Evolutionary conservation across 1,140 invertebrate species (phyloP).

Genomic region (Adelges cooleyi): DNA sequence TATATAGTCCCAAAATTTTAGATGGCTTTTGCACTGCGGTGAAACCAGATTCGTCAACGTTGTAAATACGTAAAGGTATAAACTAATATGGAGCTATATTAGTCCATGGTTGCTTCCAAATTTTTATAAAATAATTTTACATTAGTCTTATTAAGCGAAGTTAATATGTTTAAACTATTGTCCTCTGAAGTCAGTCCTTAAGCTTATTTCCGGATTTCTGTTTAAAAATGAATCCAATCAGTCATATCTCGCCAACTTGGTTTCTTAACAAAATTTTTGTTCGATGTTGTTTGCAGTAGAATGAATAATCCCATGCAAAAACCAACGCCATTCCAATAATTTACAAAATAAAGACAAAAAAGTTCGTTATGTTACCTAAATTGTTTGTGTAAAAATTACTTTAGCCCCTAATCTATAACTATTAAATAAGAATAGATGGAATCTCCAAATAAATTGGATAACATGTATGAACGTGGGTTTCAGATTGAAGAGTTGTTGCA

Average conservation of each 20-base stretch:
- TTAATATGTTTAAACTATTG: background rate
- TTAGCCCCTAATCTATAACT: too few relatives aligned
- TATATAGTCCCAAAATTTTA: background rate
- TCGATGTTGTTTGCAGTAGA: background rate
- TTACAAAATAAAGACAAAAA: too few relatives aligned
- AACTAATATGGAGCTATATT: background rate
- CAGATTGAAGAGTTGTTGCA: conserved; percentile 39
- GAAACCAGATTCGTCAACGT: conserved; percentile 39
- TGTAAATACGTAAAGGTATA: conserved; percentile 33
- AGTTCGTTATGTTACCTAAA: too few relatives aligned
- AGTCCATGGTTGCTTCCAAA: background rate
- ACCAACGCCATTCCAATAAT: too few relatives aligned
- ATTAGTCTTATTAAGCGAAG: background rate
- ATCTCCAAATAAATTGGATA: too few relatives aligned
- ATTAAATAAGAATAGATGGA: too few relatives aligned
- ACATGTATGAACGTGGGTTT: conserved; percentile 3
- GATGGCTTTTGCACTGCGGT: conserved; percentile 37
- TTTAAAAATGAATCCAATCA: background rate
- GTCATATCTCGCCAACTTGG: background rate
- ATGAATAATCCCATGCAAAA: too few relatives aligned
- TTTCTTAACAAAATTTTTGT: background rate
- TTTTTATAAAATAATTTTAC: background rate
- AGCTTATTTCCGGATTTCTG: background rate
- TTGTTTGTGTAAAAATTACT: too few relatives aligned
- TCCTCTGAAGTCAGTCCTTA: background rate